phyloP scores from a whole-genome alignment of 2,113 vertebrate species.

The Myotis davidii region DNA sequence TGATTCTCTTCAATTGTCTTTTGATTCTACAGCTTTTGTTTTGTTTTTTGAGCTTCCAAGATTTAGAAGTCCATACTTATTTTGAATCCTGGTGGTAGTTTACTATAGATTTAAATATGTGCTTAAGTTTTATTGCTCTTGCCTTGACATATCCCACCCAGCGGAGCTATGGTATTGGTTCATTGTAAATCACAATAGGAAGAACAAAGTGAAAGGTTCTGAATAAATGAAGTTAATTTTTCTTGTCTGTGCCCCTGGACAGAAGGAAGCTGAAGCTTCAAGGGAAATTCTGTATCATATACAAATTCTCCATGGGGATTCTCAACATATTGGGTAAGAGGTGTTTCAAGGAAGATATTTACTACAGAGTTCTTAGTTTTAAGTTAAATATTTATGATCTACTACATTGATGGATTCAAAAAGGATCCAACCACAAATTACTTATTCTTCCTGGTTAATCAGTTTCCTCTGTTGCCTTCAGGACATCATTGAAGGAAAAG shows the following conservation, averaged over 20 bases:
- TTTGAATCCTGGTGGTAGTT: neutral
- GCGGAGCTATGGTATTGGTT: neutral
- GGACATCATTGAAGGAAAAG: neutral
- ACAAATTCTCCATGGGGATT: neutral
- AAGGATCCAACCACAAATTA: neutral
- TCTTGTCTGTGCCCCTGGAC: neutral
- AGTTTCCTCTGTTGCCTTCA: neutral
- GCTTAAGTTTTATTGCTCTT: slow-evolving; percentile 50
- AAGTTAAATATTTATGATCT: slow-evolving; percentile 28
- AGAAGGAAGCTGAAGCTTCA: neutral
- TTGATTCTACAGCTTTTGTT: neutral
- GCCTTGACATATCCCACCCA: slow-evolving; percentile 40
- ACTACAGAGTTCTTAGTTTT: neutral
- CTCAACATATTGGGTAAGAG: neutral
- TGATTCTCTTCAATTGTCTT: neutral
- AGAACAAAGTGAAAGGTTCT: slow-evolving; percentile 36
- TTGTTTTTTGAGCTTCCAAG: neutral
- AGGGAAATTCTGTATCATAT: neutral
- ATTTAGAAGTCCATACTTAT: neutral
- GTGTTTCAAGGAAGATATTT: neutral
- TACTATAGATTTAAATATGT: slow-evolving; percentile 51
- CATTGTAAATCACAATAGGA: slow-evolving; percentile 51
- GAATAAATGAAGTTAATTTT: slow-evolving; percentile 59
- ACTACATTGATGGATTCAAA: neutral
- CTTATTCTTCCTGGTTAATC: slow-evolving; percentile 1